These are phyloP conservation scores for Drosophila meridionalis DNA, from an alignment of 2,888 invertebrate genomes.

Conservation along the genomic window DNA sequence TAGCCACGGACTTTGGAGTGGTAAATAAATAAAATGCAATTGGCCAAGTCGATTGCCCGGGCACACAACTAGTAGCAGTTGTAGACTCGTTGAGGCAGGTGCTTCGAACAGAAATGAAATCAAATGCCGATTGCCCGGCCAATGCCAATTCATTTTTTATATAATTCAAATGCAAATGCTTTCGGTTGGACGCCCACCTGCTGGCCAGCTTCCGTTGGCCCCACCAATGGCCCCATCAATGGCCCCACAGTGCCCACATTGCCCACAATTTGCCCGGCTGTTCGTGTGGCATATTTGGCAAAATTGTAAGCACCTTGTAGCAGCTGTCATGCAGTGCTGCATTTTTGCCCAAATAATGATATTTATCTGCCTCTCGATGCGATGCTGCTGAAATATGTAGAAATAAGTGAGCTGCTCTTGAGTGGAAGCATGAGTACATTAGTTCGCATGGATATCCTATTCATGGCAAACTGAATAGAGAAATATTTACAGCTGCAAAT, in stretches of 20 bases:
- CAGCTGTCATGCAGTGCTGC: constrained; percentile 41
- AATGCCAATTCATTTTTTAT: constrained; percentile 74
- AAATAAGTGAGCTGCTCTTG: constrained; percentile 1
- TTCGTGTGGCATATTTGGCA: constrained; percentile 69
- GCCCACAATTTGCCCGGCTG: background rate
- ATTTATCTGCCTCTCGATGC: constrained; percentile 18
- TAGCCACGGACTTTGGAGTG: constrained; percentile 13
- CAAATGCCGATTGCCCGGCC: constrained; percentile 59
- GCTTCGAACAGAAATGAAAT: constrained; percentile 44
- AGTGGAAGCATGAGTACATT: background rate
- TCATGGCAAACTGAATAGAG: background rate
- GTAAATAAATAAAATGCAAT: constrained; percentile 59
- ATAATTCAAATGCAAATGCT: constrained; percentile 72
- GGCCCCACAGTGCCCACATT: constrained; percentile 14
- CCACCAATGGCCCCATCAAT: constrained; percentile 21
- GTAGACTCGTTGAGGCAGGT: constrained; percentile 11
- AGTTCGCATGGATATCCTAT: background rate
- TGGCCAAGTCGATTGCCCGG: constrained; percentile 61
- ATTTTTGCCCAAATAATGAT: constrained; percentile 65
- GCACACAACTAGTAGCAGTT: background rate
- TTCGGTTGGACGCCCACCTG: constrained; percentile 39
- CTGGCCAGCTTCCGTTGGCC: constrained; percentile 24
- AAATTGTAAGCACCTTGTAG: constrained; percentile 75
- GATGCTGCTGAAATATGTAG: constrained; percentile 13
- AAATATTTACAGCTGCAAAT: constrained; percentile 1